Base-by-base conservation (phyloP, 2,888 invertebrate species). In the Petrolisthes cinctipes region DNA sequence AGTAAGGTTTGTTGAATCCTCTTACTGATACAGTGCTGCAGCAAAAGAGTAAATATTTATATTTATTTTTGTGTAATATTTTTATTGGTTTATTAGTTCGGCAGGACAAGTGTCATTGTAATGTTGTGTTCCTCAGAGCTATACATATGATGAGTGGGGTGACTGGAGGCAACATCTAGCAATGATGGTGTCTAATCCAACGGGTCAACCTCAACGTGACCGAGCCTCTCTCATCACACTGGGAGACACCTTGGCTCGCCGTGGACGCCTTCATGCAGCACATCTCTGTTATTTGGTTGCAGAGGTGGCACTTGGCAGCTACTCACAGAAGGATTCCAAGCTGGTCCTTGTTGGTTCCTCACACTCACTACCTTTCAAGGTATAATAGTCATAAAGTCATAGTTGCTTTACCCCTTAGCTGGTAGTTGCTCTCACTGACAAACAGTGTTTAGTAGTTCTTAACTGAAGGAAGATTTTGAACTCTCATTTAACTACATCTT, bases 121-220 rank as follows among this genome's bases (percentile, higher is more conserved):
- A 9, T 76, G 23, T 17, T 17, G n/a, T 71, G 0, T 71, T 14
- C 9, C 6, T 71, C 91, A 93, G 93, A 92, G 93, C 92, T 92
- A 93, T 78, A 92, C 92, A 53, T 93, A 94, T 91, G 94, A 94
- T 89, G 93, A 93, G 80, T 94, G 94, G 93, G 94, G 94, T 86
- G 98, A 98, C 93, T 99, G 99, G 99, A 95, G 98, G 90, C 97
- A 98, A 51, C 99, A 99, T 94, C 94, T 98, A 86, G 98, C 99
- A 89, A 97, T 99, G 95, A 95, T 99, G 92, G 94, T 99, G 85
- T 96, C 98, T 90, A 97, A 97, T 93, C 91, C 91, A 20, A 92
- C 93, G 4, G 92, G 68, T 54, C 90, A 91, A 87, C 95, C 96
- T 17, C 97, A 97, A 91, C 94, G 96, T 86, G 96, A 97, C 93